Evolutionary conservation across 2,113 vertebrate genomes (phyloP), one percentile per base, ranked within the genome.

Genomic region (Aix galericulata): DNA sequence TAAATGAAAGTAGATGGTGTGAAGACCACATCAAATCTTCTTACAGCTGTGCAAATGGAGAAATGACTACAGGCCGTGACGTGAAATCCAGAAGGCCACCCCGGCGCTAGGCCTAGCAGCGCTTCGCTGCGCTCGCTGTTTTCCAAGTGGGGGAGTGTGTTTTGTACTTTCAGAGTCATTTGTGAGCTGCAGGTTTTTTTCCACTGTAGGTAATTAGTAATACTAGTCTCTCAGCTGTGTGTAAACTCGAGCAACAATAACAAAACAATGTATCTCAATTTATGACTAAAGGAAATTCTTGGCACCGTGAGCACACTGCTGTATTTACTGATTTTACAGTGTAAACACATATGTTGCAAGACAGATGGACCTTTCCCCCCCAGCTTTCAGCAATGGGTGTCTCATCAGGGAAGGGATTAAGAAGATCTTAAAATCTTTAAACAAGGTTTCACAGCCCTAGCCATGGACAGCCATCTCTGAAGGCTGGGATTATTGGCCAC

Each of bases 291-390:
- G 97, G 96, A 96, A 98, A 97, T 94, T 95, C 97, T 96, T 97
- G 95, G 96, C 97, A 80, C 97, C 42, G 91, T 52, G 86, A 96
- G 97, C 96, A 96, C 96, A 90, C 93, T 97, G 96, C 97, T 91
- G 96, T 97, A 97, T 98, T 98, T 98, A 97, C 98, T 97, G 96
- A 94, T 97, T 96, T 97, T 95, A 89, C 91, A 97, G 96, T 95
- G 96, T 97, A 97, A 96, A 98, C 97, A 98, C 98, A 98, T 97
- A 98, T 98, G 98, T 97, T 96, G 96, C 95, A 96, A 98, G 97
- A 97, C 98, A 98, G 98, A 98, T 98, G 98, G 98, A 97, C 98
- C 97, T 97, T 98, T 98, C 97, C 97, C 97, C 96, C 97, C 95
- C 97, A 98, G 97, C 97, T 97, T 96, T 90, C 89, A 97, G 97